Base-by-base conservation (phyloP, 2,113 vertebrate genomes). In the Callipepla californica region DNA sequence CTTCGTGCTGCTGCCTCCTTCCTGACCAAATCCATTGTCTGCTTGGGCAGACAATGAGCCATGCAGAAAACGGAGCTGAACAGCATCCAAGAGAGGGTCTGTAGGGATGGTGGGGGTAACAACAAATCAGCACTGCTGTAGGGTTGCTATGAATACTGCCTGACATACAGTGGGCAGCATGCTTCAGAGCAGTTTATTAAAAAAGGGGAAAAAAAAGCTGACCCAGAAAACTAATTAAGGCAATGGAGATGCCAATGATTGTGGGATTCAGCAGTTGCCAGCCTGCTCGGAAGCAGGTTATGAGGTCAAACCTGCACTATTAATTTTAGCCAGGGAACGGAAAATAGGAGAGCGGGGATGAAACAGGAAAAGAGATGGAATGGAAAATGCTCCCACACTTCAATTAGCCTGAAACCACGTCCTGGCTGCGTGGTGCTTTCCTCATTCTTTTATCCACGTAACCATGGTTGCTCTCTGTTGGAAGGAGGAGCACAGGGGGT, bases 221-320 rank as follows among this genome's bases (percentile, higher is more conserved):
- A 17, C 32, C 63, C 70, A 81, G 91, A 61, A 79, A 92, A 76
- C 84, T 93, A 89, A 93, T 94, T 92, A 89, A 94, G 89, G 91
- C 76, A 82, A 93, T 55, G 84, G 91, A 96, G 89, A 73, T 58
- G 81, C 50, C 80, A 62, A 20, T 5, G 58, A 72, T 87, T 87
- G 73, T 70, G 66, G 44, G 58, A 62, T 82, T 65, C 86, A 50
- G 89, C 62, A 38, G 61, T 68, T 22, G 63, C 38, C 83, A 89
- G 73, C 47, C 85, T 12, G 83, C 95, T 88, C 66, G 20, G 23
- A 74, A 76, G 12, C 45, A 3, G 80, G 84, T 82, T 76, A 57
- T 32, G 42, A 87, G 91, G 87, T 87, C 94, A 85, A 48, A 86
- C 44, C 80, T 4, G 7, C 62, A 15, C 45, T 34, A 66, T 38